Conservation (phyloP, 2,113 vertebrate species). For the Corvus hawaiiensis region DNA sequence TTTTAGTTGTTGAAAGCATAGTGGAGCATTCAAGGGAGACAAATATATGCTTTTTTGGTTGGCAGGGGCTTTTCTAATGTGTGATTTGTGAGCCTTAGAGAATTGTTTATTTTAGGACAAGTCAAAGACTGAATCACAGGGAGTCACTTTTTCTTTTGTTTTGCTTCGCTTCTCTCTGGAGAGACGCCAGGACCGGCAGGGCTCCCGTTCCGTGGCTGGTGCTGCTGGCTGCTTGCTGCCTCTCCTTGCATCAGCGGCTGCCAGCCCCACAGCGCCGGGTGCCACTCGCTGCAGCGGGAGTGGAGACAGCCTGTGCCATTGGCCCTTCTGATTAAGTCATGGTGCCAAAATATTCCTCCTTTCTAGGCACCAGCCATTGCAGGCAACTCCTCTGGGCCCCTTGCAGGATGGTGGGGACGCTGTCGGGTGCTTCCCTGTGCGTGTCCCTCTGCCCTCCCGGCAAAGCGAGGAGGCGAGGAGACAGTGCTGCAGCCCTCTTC, state of each 20-base stretch:
- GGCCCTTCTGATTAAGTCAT: background rate
- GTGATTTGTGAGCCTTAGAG: background rate
- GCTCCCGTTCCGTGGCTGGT: background rate
- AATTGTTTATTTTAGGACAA: background rate
- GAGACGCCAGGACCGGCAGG: background rate
- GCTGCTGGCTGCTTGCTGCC: background rate
- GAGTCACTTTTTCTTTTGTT: background rate
- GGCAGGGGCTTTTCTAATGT: background rate
- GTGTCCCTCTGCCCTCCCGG: background rate
- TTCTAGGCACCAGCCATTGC: background rate
- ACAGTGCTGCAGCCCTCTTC: rapidly evolving
- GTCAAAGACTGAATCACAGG: background rate
- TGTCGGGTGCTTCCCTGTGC: rapidly evolving
- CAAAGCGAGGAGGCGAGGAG: rapidly evolving
- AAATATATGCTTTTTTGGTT: background rate
- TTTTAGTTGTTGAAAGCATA: background rate
- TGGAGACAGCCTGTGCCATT: background rate
- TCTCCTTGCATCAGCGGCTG: background rate
- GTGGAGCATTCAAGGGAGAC: background rate
- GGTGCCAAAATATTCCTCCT: background rate
- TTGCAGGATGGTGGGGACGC: rapidly evolving
- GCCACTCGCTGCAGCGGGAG: rapidly evolving
- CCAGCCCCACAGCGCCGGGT: background rate
- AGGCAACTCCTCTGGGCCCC: background rate
- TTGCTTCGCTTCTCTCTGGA: background rate